Conservation (phyloP, 1,140 invertebrate species). For the Formica selysi region DNA sequence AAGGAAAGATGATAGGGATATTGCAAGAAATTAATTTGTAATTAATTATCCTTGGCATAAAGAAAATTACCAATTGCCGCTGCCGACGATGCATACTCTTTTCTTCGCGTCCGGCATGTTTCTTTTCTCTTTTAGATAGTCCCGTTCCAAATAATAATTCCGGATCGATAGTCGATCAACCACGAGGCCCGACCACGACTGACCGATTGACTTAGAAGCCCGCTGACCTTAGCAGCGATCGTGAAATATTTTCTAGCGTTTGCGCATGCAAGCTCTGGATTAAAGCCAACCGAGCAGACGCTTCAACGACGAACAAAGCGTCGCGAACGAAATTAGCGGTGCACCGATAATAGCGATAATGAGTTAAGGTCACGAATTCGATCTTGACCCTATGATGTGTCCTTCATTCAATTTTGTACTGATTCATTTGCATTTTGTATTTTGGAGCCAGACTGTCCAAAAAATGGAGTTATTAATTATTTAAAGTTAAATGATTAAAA, state of each 20-base stretch:
- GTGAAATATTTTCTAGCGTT: constrained; percentile 77
- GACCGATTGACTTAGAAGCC: constrained; percentile 79
- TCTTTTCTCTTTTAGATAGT: background rate
- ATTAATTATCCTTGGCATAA: background rate
- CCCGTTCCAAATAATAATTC: background rate
- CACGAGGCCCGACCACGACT: constrained; percentile 73
- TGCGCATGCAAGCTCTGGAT: constrained; percentile 80
- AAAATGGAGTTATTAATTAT: no score
- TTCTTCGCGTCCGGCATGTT: constrained; percentile 81
- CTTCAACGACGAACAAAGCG: constrained; percentile 71
- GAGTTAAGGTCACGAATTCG: background rate
- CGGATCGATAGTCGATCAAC: constrained; percentile 53
- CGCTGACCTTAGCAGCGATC: constrained; percentile 81
- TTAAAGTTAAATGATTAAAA: no score
- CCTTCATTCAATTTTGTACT: background rate
- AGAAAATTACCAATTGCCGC: constrained; percentile 89
- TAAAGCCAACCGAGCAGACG: constrained; percentile 78
- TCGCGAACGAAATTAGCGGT: constrained; percentile 81
- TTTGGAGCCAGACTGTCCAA: no score
- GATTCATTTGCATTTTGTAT: background rate
- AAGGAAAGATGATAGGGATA: background rate
- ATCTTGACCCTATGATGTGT: background rate
- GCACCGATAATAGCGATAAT: constrained; percentile 77
- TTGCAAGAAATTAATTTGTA: background rate
- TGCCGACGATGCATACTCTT: constrained; percentile 89